phyloP scores from a whole-genome alignment of 2,888 invertebrate species.

The Cecidostiba fungosa region DNA sequence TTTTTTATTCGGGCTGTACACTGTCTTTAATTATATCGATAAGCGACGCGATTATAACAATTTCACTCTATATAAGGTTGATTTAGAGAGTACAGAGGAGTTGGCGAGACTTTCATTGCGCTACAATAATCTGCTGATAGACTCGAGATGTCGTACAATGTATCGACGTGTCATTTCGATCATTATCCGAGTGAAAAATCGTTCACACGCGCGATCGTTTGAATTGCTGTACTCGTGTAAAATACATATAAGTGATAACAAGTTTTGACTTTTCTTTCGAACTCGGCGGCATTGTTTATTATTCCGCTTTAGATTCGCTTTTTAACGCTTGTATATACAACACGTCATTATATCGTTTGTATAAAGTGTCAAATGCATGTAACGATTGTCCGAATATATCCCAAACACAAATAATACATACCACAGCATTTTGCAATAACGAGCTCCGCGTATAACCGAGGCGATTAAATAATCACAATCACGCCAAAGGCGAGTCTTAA shows the following conservation, averaged over 20 bases:
- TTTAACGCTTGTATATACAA: too few relatives aligned
- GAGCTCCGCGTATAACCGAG: neutral
- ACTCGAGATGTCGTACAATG: neutral
- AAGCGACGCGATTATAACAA: neutral
- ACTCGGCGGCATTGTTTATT: neutral
- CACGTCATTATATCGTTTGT: too few relatives aligned
- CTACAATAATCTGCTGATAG: too few relatives aligned
- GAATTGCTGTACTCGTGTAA: neutral
- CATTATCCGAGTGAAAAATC: neutral
- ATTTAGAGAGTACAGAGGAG: too few relatives aligned
- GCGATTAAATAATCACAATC: constrained; percentile 43
- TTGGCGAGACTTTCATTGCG: too few relatives aligned
- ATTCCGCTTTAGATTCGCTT: neutral
- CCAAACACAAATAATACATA: neutral
- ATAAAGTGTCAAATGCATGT: too few relatives aligned
- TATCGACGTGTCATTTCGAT: too few relatives aligned
- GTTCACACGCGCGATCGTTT: neutral
- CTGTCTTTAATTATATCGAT: neutral
- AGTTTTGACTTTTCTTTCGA: neutral
- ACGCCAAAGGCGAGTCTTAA: neutral
- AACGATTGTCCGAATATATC: neutral
- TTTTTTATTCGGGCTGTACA: neutral
- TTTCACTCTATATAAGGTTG: neutral
- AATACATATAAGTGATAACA: neutral
- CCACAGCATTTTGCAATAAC: neutral